Evolutionary conservation across 1,140 invertebrate species (phyloP).

Genomic region (Mactra quadrangularis): DNA sequence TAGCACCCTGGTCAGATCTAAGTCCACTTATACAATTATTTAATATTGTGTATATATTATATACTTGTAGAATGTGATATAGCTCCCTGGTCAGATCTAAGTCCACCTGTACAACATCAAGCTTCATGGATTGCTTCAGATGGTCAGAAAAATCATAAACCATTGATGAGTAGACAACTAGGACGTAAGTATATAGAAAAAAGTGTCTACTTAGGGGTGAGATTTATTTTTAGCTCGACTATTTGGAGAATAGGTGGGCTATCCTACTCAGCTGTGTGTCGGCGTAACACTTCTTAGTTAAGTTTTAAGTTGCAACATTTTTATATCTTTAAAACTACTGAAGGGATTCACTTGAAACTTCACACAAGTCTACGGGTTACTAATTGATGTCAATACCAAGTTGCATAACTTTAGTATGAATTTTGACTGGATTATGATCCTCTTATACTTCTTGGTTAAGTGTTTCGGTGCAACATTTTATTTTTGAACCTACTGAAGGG

Average conservation of each 20-base stretch:
- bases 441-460: no score
- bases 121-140: slow-evolving; percentile 19
- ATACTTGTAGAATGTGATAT: slow-evolving; percentile 38
- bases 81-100: slow-evolving; percentile 40
- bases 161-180: slow-evolving; percentile 10
- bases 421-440: no score
- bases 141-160: neutral
- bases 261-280: neutral
- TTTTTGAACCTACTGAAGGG: no score
- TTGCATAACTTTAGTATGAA: no score
- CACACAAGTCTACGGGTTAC: no score
- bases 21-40: no score
- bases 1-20: no score
- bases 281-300: neutral
- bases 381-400: no score
- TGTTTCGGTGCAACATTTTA: no score
- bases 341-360: no score
- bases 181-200: slow-evolving; percentile 15
- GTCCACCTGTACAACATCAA: slow-evolving; percentile 25
- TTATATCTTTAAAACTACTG: neutral
- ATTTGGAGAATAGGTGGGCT: neutral
- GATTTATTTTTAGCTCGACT: neutral
- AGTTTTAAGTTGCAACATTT: neutral
- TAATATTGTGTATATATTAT: no score
- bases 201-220: neutral